phyloP scores from a whole-genome alignment of 2,888 invertebrate species.

The Ophion costatus region DNA sequence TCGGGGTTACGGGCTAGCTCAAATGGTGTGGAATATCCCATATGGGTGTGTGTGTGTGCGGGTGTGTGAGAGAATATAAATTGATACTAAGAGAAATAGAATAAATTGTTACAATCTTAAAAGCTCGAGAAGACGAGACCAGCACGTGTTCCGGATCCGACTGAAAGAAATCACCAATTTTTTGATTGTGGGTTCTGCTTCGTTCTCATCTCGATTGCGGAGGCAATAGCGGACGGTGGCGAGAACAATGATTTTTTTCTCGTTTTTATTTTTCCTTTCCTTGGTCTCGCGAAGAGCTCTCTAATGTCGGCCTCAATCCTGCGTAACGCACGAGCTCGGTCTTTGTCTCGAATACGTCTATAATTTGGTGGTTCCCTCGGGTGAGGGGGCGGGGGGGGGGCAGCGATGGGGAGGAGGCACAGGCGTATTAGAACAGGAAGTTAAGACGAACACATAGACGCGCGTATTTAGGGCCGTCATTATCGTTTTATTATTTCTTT shows the following conservation, averaged over 20 bases:
- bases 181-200: conserved; percentile 38
- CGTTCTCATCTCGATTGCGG: conserved; percentile 19
- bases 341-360: conserved; percentile 25
- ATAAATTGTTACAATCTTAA: background rate
- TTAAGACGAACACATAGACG: background rate
- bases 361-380: conserved; percentile 28
- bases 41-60: no score
- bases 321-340: conserved; percentile 37
- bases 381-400: no score
- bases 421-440: conserved; percentile 30
- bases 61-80: no score
- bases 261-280: conserved; percentile 1
- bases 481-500: conserved; percentile 8
- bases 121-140: background rate
- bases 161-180: conserved; percentile 20
- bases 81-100: background rate
- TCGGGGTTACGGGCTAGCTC: no score
- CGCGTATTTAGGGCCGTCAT: conserved; percentile 8
- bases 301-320: conserved; percentile 27
- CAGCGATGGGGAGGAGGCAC: background rate
- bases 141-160: conserved; percentile 2
- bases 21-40: no score
- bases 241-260: conserved; percentile 14
- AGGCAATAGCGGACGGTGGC: conserved; percentile 35
- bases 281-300: conserved; percentile 16